Base-by-base conservation (phyloP, 2,888 invertebrate species). In the Carterocephalus palaemon region DNA sequence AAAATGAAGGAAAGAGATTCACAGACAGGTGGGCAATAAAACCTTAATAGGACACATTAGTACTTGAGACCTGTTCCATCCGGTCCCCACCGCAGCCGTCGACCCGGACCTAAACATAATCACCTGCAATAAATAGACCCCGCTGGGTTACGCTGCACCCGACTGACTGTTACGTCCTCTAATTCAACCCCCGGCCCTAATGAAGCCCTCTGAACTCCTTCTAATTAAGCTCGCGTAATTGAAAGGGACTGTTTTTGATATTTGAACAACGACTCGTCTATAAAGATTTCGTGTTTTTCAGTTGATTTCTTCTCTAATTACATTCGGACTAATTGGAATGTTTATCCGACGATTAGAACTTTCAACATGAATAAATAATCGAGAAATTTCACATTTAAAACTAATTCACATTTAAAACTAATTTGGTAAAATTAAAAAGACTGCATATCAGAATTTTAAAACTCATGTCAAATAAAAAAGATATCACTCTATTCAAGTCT, bases 191-290 rank as follows among this genome's bases (percentile, higher is more conserved):
- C 46, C 39, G 34, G 45, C 37, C 51, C 48, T 51, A 50, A 52
- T 54, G 53, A 55, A 52, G 42, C 50, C 39, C 46, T 64, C 61
- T 62, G 24, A 39, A 26, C 34, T 42, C 38, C 61, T 62, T 66
- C 70, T 74, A 73, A 75, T 75, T 75, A 75, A 69, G 65, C 64
- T 24, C 31, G 59, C 61, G 67, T 73, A 72, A 75, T 73, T 73
- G 74, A 69, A 74, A 70, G 69, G 69, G 64, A 57, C 65, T 56
- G 59, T 59, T 63, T 63, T 59, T 64, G 69, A 72, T 73, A 71
- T 75, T 71, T 64, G 65, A 68, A 69, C 66, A 67, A 66, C 64
- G 64, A 64, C 60, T 29, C n/a, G 13, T 10, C 22, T n/a, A 17
- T 15, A 2, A 10, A 4, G 8, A 24, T 17, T 2, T 19, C 13